These are phyloP conservation scores for Peromyscus aztecus DNA, from an alignment of 2,797 vertebrate genomes.

Conservation along the genomic window DNA sequence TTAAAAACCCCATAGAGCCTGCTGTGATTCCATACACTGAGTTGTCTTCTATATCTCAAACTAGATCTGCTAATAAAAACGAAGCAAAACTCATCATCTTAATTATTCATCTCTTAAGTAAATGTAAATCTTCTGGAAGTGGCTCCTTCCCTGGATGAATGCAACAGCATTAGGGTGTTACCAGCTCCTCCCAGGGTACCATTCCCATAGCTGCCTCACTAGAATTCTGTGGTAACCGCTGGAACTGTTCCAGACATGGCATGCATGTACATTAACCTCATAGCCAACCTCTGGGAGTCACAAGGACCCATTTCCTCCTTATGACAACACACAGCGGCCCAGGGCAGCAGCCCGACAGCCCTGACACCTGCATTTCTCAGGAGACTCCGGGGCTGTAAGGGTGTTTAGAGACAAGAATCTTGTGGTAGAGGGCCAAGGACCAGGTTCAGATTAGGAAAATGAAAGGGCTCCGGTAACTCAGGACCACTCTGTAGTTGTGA, in stretches of 20 bases:
- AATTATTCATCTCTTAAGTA: conserved; percentile 17
- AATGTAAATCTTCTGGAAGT: conserved; percentile 13
- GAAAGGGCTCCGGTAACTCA: background rate
- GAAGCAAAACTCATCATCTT: conserved; percentile 35
- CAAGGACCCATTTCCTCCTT: background rate
- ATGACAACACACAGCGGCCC: background rate
- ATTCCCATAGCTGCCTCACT: background rate
- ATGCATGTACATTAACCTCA: background rate
- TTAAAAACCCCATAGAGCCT: background rate
- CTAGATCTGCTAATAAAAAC: conserved; percentile 43
- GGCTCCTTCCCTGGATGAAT: background rate
- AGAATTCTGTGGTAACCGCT: background rate
- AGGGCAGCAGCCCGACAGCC: too few relatives aligned
- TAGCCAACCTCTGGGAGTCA: background rate
- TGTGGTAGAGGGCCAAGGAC: background rate
- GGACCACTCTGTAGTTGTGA: background rate
- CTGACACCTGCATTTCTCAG: background rate
- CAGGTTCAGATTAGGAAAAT: background rate
- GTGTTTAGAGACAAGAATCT: background rate
- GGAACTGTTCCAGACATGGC: background rate
- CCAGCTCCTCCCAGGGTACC: background rate
- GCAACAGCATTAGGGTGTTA: background rate
- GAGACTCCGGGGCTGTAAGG: rapidly evolving
- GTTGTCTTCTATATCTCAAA: conserved; percentile 11
- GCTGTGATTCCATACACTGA: background rate